These are phyloP conservation scores for Parazoanthus swiftii DNA, from an alignment of 92 coral and sea anemone genomes.

Conservation along the genomic window DNA sequence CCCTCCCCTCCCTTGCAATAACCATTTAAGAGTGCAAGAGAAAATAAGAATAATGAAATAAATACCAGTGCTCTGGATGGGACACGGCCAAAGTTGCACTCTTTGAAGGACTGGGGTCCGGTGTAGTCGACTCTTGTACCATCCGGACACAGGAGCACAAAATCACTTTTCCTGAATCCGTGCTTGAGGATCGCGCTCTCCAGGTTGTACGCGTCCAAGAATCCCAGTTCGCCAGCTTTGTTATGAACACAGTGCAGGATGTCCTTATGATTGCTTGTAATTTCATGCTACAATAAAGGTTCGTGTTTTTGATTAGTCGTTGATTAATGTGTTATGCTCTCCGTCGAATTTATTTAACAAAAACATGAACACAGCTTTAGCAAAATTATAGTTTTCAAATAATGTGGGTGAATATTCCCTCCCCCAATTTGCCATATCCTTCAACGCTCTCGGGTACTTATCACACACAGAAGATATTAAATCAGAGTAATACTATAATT, in stretches of 20 bases:
- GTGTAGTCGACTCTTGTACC: constrained; percentile 47
- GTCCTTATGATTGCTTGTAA: constrained; percentile 26
- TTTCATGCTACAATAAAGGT: neutral
- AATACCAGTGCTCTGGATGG: constrained; percentile 53
- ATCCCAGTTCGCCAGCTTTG: constrained; percentile 52
- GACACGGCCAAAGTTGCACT: constrained; percentile 64
- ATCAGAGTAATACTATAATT: constrained; percentile 20
- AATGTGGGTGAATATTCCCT: too few relatives aligned
- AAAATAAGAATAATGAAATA: too few relatives aligned
- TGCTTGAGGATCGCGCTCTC: constrained; percentile 14
- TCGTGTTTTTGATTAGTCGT: too few relatives aligned
- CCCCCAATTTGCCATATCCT: too few relatives aligned
- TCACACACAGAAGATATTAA: too few relatives aligned
- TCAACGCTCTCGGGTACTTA: too few relatives aligned
- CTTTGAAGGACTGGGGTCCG: constrained; percentile 37
- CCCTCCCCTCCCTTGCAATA: too few relatives aligned
- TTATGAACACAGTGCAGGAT: constrained; percentile 17
- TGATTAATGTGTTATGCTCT: too few relatives aligned
- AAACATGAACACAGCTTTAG: too few relatives aligned
- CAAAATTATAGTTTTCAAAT: too few relatives aligned
- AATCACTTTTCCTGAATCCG: constrained; percentile 24
- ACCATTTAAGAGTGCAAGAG: too few relatives aligned
- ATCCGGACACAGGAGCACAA: constrained; percentile 55
- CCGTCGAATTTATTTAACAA: too few relatives aligned
- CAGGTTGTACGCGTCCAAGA: constrained; percentile 48